These are phyloP conservation scores for Pimpla rufipes DNA, from an alignment of 2,888 invertebrate species.

Conservation along the genomic window DNA sequence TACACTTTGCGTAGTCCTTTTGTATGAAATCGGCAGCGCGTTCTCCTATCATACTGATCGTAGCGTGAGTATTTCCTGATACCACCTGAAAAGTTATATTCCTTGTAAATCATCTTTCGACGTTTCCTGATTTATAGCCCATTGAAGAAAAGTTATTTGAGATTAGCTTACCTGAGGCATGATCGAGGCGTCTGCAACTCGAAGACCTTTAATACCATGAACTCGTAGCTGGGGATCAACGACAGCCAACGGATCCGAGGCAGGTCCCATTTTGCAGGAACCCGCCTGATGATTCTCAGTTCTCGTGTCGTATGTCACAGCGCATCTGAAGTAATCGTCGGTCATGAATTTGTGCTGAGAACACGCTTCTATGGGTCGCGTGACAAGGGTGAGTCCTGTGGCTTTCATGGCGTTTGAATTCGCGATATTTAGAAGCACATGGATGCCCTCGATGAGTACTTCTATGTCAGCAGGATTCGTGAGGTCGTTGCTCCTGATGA, in stretches of 20 bases:
- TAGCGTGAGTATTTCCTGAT: constrained; percentile 87
- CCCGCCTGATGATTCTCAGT: constrained; percentile 94
- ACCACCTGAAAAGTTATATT: constrained; percentile 73
- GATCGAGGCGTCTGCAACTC: constrained; percentile 87
- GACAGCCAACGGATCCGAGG: constrained; percentile 90
- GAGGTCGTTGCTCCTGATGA: constrained; percentile 92
- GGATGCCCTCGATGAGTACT: constrained; percentile 88
- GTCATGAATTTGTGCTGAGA: constrained; percentile 75
- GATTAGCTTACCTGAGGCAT: constrained; percentile 86
- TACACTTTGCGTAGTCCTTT: constrained; percentile 61
- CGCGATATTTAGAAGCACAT: constrained; percentile 86
- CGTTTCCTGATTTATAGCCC: neutral
- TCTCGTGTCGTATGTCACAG: constrained; percentile 89
- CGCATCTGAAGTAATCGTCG: constrained; percentile 92
- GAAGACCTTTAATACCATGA: constrained; percentile 87
- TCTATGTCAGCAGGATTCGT: constrained; percentile 88
- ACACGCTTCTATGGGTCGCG: constrained; percentile 68
- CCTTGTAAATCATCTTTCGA: constrained; percentile 4
- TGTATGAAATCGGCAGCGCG: constrained; percentile 87
- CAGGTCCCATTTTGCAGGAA: constrained; percentile 93
- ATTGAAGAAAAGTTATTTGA: neutral
- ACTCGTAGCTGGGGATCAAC: constrained; percentile 90
- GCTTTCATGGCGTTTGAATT: constrained; percentile 86
- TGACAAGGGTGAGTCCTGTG: constrained; percentile 66
- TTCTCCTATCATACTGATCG: constrained; percentile 87